Evolutionary conservation across 2,888 invertebrate species (phyloP), one percentile per base, ranked within the genome.

Genomic region (Drosophila acutilabella): DNA sequence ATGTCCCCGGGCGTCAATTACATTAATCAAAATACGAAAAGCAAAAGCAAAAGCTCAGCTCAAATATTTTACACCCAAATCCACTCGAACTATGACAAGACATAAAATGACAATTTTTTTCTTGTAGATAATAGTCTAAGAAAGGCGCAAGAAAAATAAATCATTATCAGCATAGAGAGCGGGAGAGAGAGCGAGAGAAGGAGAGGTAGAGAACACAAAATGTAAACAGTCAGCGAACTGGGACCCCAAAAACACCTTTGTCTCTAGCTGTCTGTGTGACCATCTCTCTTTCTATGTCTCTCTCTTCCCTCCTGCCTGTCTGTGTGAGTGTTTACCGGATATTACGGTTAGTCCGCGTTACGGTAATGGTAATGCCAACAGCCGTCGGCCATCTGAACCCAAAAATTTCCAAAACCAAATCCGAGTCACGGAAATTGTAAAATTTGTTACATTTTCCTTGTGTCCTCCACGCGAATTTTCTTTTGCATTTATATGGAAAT

Each of bases 311-410:
- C 30, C 30, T 30, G 30, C 2, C 26, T 64, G 47, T 51, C n/a
- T 53, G 45, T 57, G 48, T 45, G 56, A 13, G 33, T 41, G 45
- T 38, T 64, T 68, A 62, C 70, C 82, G 85, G 88, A 88, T 84
- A 88, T 84, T 85, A 88, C 60, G 80, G 81, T 74, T 81, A 85
- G 82, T 78, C 72, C 86, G 80, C 83, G 85, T 67, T 61, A 77
- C 73, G 69, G 74, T 81, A 82, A 82, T 82, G 74, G 71, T 69
- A 74, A 71, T 61, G 88, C 77, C 82, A 83, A 81, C 80, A 77
- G 86, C 88, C 82, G 71, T 42, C 74, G 71, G 80, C 71, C 79
- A 58, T 61, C 53, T 13, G 62, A 52, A 61, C 69, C 59, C 76
- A 76, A 70, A 66, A 36, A 36, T 13, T 13, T 69, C 53, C 50